Percentiles rank a stretch among this genome's conserved stretches.
These are phyloP conservation scores for Agrilus cyanescens DNA, from an alignment of 2,888 invertebrate species.

Conservation along the genomic window DNA sequence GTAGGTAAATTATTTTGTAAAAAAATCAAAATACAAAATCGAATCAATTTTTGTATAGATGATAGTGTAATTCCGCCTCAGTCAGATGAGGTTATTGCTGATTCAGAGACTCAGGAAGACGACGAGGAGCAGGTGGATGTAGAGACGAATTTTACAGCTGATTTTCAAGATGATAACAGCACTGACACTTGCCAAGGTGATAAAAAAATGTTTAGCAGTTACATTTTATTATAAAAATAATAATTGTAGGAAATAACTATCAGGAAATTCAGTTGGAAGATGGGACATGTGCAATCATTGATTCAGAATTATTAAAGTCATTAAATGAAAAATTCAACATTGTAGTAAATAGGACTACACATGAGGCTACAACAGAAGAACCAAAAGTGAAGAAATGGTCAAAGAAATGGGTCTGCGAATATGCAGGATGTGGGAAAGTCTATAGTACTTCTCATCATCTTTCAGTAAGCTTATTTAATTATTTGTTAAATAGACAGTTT, in stretches of 20 bases:
- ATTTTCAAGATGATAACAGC: background rate
- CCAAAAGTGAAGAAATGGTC: slow-evolving; percentile 17
- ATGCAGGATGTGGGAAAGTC: slow-evolving; percentile 38
- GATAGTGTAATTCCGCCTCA: background rate
- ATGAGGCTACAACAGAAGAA: background rate
- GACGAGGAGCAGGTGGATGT: too few relatives aligned
- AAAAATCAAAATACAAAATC: too few relatives aligned
- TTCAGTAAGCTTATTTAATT: slow-evolving; percentile 29
- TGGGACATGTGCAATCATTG: slow-evolving; percentile 25
- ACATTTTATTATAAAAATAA: background rate
- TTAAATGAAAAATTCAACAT: slow-evolving; percentile 15
- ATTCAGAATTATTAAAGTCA: slow-evolving; percentile 18
- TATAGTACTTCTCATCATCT: slow-evolving; percentile 41
- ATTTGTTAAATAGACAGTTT: slow-evolving; percentile 2
- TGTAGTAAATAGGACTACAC: background rate
- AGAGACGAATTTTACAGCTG: too few relatives aligned
- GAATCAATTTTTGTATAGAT: background rate
- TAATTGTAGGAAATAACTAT: slow-evolving; percentile 10
- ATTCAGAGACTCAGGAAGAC: too few relatives aligned
- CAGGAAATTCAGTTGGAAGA: slow-evolving; percentile 25
- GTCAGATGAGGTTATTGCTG: background rate
- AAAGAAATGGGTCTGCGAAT: slow-evolving; percentile 34
- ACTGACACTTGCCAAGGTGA: background rate
- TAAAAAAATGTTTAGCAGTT: background rate
- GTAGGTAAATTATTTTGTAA: too few relatives aligned